These are phyloP conservation scores for Amphiprion ocellaris DNA, from an alignment of 2,113 vertebrate genomes.

Conservation along the genomic window DNA sequence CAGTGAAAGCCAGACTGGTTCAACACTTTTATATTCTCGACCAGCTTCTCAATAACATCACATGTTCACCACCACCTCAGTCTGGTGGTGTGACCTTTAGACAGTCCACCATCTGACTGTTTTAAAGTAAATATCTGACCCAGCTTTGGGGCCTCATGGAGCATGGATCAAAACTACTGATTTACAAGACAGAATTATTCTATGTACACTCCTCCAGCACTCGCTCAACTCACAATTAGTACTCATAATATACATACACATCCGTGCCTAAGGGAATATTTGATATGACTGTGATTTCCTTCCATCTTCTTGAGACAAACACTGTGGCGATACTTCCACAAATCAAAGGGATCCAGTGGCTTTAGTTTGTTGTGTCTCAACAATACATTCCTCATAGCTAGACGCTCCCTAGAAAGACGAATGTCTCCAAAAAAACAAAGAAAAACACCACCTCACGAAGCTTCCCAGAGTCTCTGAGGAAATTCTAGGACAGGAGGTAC, in stretches of 20 bases:
- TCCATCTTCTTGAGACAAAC: slow-evolving; percentile 9
- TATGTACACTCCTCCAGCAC: slow-evolving; percentile 58
- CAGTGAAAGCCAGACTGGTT: slow-evolving; percentile 36
- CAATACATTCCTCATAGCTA: slow-evolving; percentile 52
- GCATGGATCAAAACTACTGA: slow-evolving; percentile 47
- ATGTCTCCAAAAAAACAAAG: background rate
- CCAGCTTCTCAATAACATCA: slow-evolving; percentile 6
- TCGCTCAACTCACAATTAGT: slow-evolving; percentile 52
- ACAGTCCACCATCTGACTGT: slow-evolving; percentile 4
- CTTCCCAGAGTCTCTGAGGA: slow-evolving; percentile 47
- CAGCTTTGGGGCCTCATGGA: slow-evolving; percentile 22
- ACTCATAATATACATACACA: slow-evolving; percentile 63
- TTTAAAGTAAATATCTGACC: slow-evolving; percentile 22
- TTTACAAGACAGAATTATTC: slow-evolving; percentile 57
- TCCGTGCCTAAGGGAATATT: slow-evolving; percentile 44
- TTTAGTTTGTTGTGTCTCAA: slow-evolving; percentile 37
- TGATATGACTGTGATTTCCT: slow-evolving; percentile 14
- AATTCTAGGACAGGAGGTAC: slow-evolving; percentile 65
- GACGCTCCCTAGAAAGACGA: slow-evolving; percentile 3
- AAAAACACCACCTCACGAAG: slow-evolving; percentile 6
- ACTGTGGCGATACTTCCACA: slow-evolving; percentile 22
- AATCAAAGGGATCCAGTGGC: slow-evolving; percentile 26
- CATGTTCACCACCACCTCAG: slow-evolving; percentile 15
- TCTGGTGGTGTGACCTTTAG: background rate
- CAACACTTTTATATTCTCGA: background rate